Evolutionary conservation across 2,888 invertebrate species (phyloP), one percentile per base, ranked within the genome.

Genomic region (Scaptodrosophila latifasciaeformis): DNA sequence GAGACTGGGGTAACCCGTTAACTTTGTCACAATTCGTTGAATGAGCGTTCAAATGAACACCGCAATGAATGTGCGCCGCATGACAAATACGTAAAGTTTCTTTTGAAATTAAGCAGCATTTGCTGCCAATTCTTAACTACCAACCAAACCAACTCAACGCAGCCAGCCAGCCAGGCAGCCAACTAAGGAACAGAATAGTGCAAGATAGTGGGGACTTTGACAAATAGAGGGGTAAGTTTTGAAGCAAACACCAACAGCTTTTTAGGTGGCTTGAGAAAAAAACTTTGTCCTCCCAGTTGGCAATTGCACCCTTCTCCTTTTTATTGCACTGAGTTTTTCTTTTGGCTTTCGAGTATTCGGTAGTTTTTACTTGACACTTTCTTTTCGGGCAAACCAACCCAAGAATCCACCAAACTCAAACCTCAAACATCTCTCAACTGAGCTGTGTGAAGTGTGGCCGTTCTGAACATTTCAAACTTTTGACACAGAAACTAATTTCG

Each of bases 91-190:
- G 78, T 65, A 75, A 76, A 80, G 81, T 76, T 80, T 80, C 77
- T 80, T 77, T 76, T 74, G 75, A 78, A 76, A 80, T 76, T 76
- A 76, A 76, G 81, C 81, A 76, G 76, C 81, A 78, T 80, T 76
- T 76, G 76, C 81, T 77, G 78, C 78, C 81, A 80, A 80, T 76
- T 74, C 78, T 80, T 80, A 76, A 80, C 78, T 80, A 68, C 78
- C n/a, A n/a, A 74, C 80, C 80, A 79, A 77, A 61, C 67, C 49
- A 50, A 59, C 21, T 58, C 77, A 77, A n/a, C 21, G 18, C 30
- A 5, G 15, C 7, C 44, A 15, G 21, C 35, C 34, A 10, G 19
- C 46, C 21, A 21, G 12, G 43, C 43, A 7, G 13, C 43, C 21
- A 12, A n/a, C n/a, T n/a, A n/a, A n/a, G n/a, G n/a, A n/a, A n/a